Evolutionary conservation across 2,888 invertebrate genomes (phyloP), one percentile per base, ranked within the genome.

Genomic region (Parnassius smintheus): DNA sequence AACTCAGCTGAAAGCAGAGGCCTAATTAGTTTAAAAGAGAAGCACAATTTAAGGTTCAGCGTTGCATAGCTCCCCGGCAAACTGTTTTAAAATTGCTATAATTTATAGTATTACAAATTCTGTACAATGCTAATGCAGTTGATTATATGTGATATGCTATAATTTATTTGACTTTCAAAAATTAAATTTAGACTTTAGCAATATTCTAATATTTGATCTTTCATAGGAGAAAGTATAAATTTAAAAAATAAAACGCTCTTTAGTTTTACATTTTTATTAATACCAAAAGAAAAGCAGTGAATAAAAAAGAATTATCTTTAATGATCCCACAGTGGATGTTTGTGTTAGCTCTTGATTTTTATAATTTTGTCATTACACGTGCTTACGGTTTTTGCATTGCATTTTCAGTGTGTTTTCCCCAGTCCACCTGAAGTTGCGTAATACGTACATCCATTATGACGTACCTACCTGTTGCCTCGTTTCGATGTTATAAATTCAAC

Each of bases 341-440:
- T 61, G 51, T 73, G 72, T 1, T 65, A 9, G 12, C 61, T 66
- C n/a, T 59, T 68, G 1, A 63, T 13, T 13, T 1, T 1, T 9
- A 68, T 11, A 11, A 74, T 62, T 12, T 53, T 44, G 11, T 68
- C 59, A 12, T 63, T 45, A 41, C 66, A 22, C 25, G 81, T 82
- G 48, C 68, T 61, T 4, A 82, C 45, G 3, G 66, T 64, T n/a
- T n/a, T n/a, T 0, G 81, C 83, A 1, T 61, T 70, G 61, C 85
- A 85, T 0, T 0, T 70, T 72, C 10, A 59, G 42, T 44, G 7
- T 18, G 7, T 1, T 41, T 11, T 62, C 7, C 25, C 25, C 25
- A 49, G 13, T 9, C 13, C 42, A 68, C 65, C 12, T n/a, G 49
- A 55, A 2, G 45, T 41, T 25, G 65, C 22, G 44, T 61, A 66